Conservation (phyloP, 92 coral and sea anemone species). For the Scolanthus callimorphus region DNA sequence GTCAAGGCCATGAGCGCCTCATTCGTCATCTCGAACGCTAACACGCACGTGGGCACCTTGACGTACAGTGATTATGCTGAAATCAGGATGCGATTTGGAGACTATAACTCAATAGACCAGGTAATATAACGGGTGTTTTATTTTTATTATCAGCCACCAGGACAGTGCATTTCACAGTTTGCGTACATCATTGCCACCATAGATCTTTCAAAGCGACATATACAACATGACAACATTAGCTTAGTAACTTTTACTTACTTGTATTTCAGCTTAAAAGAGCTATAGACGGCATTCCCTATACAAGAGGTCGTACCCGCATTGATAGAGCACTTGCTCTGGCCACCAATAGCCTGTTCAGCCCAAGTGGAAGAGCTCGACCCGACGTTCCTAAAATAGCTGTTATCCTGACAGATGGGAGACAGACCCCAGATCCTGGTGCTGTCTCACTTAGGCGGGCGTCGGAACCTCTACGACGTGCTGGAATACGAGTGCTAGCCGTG, state of each 20-base stretch:
- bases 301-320: conserved; percentile 72
- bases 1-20: conserved; percentile 46
- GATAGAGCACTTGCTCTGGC: conserved; percentile 76
- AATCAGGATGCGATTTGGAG: conserved; percentile 39
- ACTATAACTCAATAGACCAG: conserved; percentile 15
- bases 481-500: conserved; percentile 57
- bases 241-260: too few species aligned
- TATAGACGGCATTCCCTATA: conserved; percentile 51
- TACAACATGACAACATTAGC: background rate
- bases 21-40: conserved; percentile 37
- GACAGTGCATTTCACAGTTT: too few species aligned
- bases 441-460: conserved; percentile 40
- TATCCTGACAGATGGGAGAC: conserved; percentile 82
- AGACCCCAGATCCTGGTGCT: conserved; percentile 60
- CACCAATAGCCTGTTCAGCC: conserved; percentile 41
- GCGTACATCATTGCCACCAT: too few species aligned
- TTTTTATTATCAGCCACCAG: too few species aligned
- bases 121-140: too few species aligned
- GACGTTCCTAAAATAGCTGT: conserved; percentile 66
- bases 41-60: conserved; percentile 49
- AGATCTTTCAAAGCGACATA: too few species aligned
- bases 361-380: conserved; percentile 59
- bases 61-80: conserved; percentile 53
- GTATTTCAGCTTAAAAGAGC: conserved; percentile 44
- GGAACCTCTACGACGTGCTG: conserved; percentile 42